Conservation (phyloP, 2,797 vertebrate genomes). For the Sebastes umbrosus region DNA sequence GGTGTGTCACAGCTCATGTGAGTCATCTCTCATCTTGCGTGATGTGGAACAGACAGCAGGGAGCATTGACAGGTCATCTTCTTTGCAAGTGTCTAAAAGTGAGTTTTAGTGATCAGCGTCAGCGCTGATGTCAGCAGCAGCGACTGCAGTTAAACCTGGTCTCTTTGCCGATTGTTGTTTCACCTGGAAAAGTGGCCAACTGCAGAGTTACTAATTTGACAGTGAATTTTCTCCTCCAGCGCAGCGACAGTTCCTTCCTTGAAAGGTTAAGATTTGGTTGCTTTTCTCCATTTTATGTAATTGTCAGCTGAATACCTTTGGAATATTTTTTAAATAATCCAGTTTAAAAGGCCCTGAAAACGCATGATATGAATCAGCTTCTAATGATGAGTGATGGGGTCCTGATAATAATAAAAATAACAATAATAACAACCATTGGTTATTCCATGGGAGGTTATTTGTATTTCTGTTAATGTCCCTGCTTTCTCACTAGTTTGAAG, state of each 20-base stretch:
- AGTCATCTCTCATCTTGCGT: neutral
- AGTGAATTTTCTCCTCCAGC: conserved; percentile 17
- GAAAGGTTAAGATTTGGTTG: neutral
- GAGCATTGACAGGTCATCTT: neutral
- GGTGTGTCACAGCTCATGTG: neutral
- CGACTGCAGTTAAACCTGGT: neutral
- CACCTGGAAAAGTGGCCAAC: conserved; percentile 4
- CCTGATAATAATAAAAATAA: too few species aligned
- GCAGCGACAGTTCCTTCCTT: neutral
- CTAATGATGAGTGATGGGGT: too few species aligned
- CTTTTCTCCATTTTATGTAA: neutral
- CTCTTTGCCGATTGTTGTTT: conserved; percentile 24
- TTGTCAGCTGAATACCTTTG: neutral
- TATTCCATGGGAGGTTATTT: neutral
- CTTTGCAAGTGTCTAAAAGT: neutral
- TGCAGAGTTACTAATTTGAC: neutral
- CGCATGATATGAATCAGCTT: too few species aligned
- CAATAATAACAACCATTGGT: neutral
- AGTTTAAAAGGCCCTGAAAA: neutral
- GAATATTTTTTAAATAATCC: neutral
- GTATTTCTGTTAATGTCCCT: too few species aligned
- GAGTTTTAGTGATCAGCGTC: neutral
- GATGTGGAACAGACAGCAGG: conserved; percentile 14
- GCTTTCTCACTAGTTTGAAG: neutral
- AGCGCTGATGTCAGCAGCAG: conserved; percentile 17